Conservation (phyloP, 2,888 invertebrate species). For the Empis stercorea region DNA sequence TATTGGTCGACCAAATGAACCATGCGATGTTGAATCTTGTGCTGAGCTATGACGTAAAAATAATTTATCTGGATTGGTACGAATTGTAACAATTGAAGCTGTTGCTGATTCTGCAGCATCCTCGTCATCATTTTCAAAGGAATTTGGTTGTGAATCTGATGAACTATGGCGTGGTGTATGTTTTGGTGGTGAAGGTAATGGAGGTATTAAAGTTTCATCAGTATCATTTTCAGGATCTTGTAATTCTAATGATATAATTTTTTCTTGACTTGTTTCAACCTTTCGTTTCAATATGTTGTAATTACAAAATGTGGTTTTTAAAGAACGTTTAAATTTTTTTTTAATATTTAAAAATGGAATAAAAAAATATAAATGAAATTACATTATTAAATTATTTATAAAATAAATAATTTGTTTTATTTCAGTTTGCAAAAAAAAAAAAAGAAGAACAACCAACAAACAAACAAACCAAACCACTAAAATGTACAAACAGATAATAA, state of each 20-base stretch:
- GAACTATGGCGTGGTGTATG: background rate
- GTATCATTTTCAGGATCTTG: conserved; percentile 38
- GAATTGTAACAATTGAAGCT: conserved; percentile 38
- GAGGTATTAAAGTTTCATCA: background rate
- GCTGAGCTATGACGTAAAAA: conserved; percentile 25
- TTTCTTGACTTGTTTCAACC: conserved; percentile 86
- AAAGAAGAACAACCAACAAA: too few species aligned
- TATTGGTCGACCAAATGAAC: conserved; percentile 23
- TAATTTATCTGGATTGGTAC: conserved; percentile 33
- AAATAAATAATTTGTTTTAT: too few species aligned
- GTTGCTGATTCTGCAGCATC: conserved; percentile 37
- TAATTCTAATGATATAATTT: conserved; percentile 81
- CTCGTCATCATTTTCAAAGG: conserved; percentile 27
- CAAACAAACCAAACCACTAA: too few species aligned
- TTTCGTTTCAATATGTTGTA: conserved; percentile 15
- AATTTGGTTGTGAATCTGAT: too few species aligned
- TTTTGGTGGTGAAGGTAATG: background rate
- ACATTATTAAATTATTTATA: too few species aligned
- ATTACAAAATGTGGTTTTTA: too few species aligned
- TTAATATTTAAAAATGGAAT: too few species aligned
- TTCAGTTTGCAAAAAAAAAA: too few species aligned
- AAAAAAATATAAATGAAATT: background rate
- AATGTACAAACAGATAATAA: too few species aligned
- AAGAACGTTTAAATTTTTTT: too few species aligned
- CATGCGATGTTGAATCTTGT: conserved; percentile 2